These are phyloP conservation scores for Drosophila burlai DNA, from an alignment of 1,140 invertebrate species.

Conservation along the genomic window DNA sequence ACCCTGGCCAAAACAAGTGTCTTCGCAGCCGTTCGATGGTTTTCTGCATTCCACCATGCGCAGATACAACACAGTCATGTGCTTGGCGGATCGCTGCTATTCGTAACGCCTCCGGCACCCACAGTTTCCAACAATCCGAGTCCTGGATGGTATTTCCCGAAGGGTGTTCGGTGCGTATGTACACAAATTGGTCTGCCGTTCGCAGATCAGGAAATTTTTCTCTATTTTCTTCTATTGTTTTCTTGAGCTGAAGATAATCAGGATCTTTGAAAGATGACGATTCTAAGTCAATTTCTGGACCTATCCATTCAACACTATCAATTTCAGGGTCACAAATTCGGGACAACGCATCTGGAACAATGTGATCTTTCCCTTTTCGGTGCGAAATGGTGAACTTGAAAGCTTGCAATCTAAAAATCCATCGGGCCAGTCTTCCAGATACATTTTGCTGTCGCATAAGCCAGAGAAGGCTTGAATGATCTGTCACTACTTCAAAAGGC, in stretches of 20 bases:
- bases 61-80: conserved; percentile 1
- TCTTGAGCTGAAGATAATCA: background rate
- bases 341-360: conserved; percentile 11
- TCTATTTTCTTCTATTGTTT: background rate
- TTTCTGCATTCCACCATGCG: conserved; percentile 17
- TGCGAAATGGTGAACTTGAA: background rate
- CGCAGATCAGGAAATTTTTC: conserved; percentile 9
- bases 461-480: too few species aligned
- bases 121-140: conserved; percentile 2
- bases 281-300: conserved; percentile 16
- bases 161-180: conserved; percentile 9
- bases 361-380: conserved; percentile 15
- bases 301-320: conserved; percentile 10
- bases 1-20: conserved; percentile 18
- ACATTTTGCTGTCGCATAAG: background rate
- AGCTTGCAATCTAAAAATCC: background rate
- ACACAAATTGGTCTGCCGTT: background rate
- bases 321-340: background rate
- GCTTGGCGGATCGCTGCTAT: conserved; percentile 1
- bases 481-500: too few species aligned
- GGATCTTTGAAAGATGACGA: conserved; percentile 1
- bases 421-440: background rate
- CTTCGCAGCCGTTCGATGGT: conserved; percentile 9
- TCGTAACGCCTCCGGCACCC: conserved; percentile 5
- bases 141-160: background rate